Conservation (phyloP, 2,113 vertebrate species). For the Axis porcinus region DNA sequence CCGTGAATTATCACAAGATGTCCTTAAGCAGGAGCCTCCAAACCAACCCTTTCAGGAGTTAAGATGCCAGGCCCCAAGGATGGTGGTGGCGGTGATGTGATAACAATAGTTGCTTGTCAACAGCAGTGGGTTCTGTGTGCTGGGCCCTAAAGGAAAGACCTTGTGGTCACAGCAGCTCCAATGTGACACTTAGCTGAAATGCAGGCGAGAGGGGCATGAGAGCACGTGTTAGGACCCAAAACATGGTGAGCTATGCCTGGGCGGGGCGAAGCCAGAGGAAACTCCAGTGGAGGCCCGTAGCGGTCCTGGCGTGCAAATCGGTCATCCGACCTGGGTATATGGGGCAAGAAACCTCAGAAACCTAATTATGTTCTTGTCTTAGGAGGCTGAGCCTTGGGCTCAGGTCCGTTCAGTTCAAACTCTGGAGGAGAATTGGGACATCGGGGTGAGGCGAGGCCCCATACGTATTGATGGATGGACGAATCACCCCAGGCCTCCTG, state of each 20-base stretch:
- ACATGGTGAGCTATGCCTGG: background rate
- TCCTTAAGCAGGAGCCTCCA: background rate
- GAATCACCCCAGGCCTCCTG: background rate
- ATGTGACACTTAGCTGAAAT: background rate
- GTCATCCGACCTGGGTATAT: background rate
- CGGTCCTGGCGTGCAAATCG: background rate
- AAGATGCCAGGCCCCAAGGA: background rate
- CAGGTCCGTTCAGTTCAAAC: background rate
- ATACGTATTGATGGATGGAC: background rate
- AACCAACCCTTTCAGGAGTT: background rate
- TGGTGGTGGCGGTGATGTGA: background rate
- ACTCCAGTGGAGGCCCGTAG: background rate
- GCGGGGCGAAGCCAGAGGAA: background rate
- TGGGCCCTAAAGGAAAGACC: background rate
- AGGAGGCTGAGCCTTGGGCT: background rate
- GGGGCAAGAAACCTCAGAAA: background rate
- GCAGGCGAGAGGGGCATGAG: background rate
- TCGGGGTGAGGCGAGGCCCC: background rate
- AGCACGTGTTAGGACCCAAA: background rate
- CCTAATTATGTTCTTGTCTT: background rate
- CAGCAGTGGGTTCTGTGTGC: accelerated
- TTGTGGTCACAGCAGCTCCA: background rate
- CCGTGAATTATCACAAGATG: background rate
- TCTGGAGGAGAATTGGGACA: background rate
- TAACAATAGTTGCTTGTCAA: background rate